Percentiles rank a stretch among this genome's conserved stretches.
Evolutionary conservation across 1,140 invertebrate species (phyloP).

Genomic region (Episyrphus balteatus): DNA sequence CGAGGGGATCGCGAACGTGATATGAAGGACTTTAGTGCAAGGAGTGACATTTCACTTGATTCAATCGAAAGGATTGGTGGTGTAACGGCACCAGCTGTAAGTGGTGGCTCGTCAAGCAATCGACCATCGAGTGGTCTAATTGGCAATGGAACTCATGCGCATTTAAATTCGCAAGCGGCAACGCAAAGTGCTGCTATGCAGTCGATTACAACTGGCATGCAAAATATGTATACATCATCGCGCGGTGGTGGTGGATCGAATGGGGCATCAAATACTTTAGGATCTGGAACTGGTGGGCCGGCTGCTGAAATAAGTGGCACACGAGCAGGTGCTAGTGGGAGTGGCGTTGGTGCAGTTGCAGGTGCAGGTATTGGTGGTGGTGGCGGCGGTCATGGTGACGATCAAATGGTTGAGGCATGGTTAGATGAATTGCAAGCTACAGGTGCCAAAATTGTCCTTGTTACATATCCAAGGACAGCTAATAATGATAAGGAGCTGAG

Average conservation of each 20-base stretch:
- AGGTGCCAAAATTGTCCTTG: constrained; percentile 77
- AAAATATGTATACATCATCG: constrained; percentile 23
- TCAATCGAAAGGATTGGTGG: constrained; percentile 55
- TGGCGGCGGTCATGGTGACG: constrained; percentile 14
- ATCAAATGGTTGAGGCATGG: constrained; percentile 44
- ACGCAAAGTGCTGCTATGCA: constrained; percentile 10
- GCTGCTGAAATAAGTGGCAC: not conserved
- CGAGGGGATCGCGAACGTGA: constrained; percentile 23
- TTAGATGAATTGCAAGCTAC: constrained; percentile 61
- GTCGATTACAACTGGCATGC: constrained; percentile 25
- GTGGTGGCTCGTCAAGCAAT: too few relatives aligned
- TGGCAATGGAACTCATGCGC: not conserved
- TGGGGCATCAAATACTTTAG: not conserved
- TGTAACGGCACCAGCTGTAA: constrained; percentile 5
- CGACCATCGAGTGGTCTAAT: too few relatives aligned
- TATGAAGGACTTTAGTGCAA: constrained; percentile 40
- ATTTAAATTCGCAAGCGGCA: not conserved
- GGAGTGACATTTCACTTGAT: constrained; percentile 65
- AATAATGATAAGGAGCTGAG: constrained; percentile 97
- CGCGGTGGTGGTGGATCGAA: not conserved
- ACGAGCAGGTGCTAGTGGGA: not conserved
- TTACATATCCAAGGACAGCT: constrained; percentile 89
- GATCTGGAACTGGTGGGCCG: not conserved
- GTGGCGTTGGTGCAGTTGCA: constrained; percentile 6
- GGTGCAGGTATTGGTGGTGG: constrained; percentile 8